These are phyloP conservation scores for Otis tarda DNA, from an alignment of 2,113 vertebrate genomes.

Conservation along the genomic window DNA sequence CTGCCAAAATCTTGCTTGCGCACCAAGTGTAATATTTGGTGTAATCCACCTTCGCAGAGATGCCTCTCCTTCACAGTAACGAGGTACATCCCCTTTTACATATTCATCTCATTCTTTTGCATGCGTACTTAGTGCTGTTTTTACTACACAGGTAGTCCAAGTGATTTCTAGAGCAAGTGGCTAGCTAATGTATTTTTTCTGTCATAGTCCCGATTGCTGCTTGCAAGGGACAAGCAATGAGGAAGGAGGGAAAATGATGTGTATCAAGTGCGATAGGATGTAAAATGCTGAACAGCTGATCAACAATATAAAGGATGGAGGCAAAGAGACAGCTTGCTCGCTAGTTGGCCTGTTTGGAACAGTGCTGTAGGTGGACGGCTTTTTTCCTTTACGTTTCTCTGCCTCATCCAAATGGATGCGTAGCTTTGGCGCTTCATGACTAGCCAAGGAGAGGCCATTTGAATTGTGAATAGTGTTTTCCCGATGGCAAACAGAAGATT, in stretches of 20 bases:
- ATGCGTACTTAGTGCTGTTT: neutral
- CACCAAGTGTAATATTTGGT: neutral
- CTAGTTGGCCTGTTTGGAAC: neutral
- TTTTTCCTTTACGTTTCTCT: neutral
- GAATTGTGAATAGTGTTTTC: neutral
- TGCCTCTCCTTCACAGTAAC: neutral
- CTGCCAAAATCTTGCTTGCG: neutral
- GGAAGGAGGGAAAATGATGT: neutral
- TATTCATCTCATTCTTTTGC: neutral
- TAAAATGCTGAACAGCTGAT: neutral
- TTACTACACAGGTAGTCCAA: neutral
- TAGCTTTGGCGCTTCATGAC: neutral
- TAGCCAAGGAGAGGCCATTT: neutral
- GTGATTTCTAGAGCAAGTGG: neutral
- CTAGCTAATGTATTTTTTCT: neutral
- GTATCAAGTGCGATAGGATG: neutral
- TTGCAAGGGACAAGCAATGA: neutral
- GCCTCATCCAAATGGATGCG: neutral
- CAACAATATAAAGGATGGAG: neutral
- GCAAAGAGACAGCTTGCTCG: neutral
- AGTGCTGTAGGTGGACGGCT: neutral
- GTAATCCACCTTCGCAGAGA: neutral
- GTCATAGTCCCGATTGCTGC: neutral
- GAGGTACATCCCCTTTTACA: neutral
- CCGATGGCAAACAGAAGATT: neutral